phyloP scores from a whole-genome alignment of 2,113 vertebrate genomes.

The Myrmophylax atrothorax region DNA sequence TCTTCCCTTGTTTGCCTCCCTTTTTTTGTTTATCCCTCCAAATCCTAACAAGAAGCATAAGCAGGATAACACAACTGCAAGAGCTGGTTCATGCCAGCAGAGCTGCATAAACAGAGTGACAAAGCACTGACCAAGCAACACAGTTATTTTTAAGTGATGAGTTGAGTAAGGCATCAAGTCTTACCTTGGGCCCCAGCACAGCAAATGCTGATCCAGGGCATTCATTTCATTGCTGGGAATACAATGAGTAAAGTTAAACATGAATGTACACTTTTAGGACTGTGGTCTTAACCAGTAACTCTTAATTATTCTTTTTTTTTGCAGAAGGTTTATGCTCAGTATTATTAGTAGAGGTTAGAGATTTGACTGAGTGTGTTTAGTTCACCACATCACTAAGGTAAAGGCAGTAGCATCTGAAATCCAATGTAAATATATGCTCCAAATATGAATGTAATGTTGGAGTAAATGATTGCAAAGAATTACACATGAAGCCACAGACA shows the following conservation, averaged over 20 bases:
- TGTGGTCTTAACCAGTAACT: not conserved
- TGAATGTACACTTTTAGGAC: not conserved
- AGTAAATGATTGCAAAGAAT: not conserved
- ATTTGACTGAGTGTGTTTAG: not conserved
- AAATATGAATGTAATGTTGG: not conserved
- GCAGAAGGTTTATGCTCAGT: not conserved
- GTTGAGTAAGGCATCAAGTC: not conserved
- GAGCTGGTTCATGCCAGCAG: not conserved
- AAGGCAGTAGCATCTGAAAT: conserved; percentile 20
- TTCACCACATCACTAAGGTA: not conserved
- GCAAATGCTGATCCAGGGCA: not conserved
- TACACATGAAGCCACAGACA: not conserved
- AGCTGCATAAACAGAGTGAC: not conserved
- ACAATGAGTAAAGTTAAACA: not conserved
- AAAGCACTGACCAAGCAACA: not conserved
- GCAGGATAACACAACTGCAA: not conserved
- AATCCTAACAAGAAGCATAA: conserved; percentile 37
- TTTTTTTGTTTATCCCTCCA: conserved; percentile 58
- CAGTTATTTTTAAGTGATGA: not conserved
- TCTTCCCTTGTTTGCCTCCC: not conserved
- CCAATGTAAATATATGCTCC: not conserved
- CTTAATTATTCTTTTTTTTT: not conserved
- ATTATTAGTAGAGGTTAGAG: not conserved
- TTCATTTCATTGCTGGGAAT: not conserved
- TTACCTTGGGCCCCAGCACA: not conserved